A percentile compares a stretch with the other conserved stretches of the same genome.
Conservation (phyloP, 2,113 vertebrate species). For the Typhlomys cinereus region DNA sequence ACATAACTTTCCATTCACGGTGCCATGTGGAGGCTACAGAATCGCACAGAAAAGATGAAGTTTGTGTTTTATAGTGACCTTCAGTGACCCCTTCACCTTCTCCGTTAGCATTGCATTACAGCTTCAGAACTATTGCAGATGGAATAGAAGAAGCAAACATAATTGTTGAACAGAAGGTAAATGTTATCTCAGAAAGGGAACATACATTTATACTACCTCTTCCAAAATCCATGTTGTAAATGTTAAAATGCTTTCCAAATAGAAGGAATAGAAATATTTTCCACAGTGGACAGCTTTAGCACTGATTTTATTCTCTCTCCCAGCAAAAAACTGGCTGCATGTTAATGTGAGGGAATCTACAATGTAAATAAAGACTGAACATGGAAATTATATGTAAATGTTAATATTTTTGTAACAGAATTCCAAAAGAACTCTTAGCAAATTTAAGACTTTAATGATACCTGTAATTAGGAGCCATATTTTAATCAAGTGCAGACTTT, state of each 20-base stretch:
- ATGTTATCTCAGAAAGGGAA: not conserved
- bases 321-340: not conserved
- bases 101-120: not conserved
- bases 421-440: not conserved
- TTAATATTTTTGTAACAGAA: not conserved
- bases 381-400: not conserved
- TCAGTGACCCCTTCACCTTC: not conserved
- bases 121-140: not conserved
- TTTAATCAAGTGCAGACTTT: not conserved
- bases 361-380: not conserved
- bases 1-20: not conserved
- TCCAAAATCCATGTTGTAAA: not conserved
- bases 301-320: not conserved
- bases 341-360: not conserved
- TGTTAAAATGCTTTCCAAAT: not conserved
- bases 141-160: not conserved
- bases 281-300: not conserved
- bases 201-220: not conserved
- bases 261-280: not conserved
- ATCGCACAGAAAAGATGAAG: not conserved
- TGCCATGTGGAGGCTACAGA: not conserved
- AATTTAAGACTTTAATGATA: not conserved
- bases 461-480: not conserved
- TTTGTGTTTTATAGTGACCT: not conserved
- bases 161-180: slow-evolving; percentile 7